Conservation (phyloP, 2,113 vertebrate genomes). For the Chamaetylas fuelleborni region DNA sequence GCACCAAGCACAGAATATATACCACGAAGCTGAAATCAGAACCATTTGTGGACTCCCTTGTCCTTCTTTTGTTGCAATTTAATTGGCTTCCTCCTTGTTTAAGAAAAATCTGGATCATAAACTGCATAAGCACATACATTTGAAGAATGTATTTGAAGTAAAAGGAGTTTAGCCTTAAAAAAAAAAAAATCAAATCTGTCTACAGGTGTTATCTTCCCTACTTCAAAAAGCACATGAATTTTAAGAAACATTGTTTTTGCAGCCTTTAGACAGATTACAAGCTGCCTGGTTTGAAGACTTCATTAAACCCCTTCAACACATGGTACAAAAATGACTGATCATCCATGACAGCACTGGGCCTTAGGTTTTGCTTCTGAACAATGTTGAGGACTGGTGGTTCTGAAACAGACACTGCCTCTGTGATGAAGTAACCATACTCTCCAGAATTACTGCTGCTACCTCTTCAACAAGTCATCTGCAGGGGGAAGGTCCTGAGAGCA, state of each 20-base stretch:
- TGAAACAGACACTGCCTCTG: not conserved
- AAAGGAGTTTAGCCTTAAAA: not conserved
- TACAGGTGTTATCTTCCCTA: not conserved
- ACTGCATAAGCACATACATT: not conserved
- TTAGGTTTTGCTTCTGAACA: not conserved
- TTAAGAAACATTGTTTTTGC: not conserved
- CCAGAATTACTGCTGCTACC: not conserved
- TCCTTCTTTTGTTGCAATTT: not conserved
- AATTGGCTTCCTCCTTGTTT: not conserved
- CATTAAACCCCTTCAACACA: not conserved
- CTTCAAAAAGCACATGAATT: not conserved
- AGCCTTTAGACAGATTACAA: not conserved
- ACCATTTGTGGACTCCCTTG: not conserved
- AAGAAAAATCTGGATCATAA: not conserved
- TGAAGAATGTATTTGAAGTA: not conserved
- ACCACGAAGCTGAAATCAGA: not conserved
- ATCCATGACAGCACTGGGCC: not conserved
- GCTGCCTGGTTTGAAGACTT: not conserved
- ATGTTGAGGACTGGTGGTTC: not conserved
- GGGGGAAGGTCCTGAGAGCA: not conserved
- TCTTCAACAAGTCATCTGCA: not conserved
- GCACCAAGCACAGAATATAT: not conserved
- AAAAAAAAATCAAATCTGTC: not conserved
- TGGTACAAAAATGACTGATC: not conserved
- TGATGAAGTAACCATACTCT: not conserved